Evolutionary conservation across 2,888 invertebrate species (phyloP).

Genomic region (Cheilosia vulpina): DNA sequence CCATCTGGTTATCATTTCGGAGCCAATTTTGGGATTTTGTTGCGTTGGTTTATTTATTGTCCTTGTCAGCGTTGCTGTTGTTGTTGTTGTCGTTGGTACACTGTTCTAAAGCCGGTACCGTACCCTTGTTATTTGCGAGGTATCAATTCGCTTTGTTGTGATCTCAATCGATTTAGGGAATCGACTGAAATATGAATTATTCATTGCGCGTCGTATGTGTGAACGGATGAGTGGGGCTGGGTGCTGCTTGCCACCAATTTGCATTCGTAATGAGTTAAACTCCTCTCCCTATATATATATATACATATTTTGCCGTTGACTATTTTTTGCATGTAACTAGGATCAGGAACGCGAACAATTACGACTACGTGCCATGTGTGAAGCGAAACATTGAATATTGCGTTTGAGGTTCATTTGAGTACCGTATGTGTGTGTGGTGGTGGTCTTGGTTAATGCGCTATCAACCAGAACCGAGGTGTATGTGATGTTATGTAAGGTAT

Average conservation of each 20-base stretch:
- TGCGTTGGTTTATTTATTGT: constrained; percentile 60
- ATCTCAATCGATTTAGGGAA: constrained; percentile 61
- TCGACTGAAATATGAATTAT: constrained; percentile 62
- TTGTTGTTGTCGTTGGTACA: background rate
- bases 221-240: constrained; percentile 4
- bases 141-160: constrained; percentile 60
- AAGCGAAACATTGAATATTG: constrained; percentile 32
- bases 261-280: constrained; percentile 59
- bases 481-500: too few relatives aligned
- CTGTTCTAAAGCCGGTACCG: constrained; percentile 9
- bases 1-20: constrained; percentile 57
- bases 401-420: background rate
- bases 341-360: constrained; percentile 45
- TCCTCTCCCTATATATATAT: constrained; percentile 12
- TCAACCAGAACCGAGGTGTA: background rate
- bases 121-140: constrained; percentile 35
- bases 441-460: constrained; percentile 13
- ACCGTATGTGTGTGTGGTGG: constrained; percentile 18
- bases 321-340: constrained; percentile 43
- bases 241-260: constrained; percentile 45
- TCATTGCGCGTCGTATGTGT: constrained; percentile 44
- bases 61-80: constrained; percentile 14
- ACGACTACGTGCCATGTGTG: constrained; percentile 24
- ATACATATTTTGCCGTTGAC: background rate
- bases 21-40: constrained; percentile 68